These are phyloP conservation scores for Eulemur coronatus DNA, from an alignment of 2,797 vertebrate genomes.

Conservation along the genomic window DNA sequence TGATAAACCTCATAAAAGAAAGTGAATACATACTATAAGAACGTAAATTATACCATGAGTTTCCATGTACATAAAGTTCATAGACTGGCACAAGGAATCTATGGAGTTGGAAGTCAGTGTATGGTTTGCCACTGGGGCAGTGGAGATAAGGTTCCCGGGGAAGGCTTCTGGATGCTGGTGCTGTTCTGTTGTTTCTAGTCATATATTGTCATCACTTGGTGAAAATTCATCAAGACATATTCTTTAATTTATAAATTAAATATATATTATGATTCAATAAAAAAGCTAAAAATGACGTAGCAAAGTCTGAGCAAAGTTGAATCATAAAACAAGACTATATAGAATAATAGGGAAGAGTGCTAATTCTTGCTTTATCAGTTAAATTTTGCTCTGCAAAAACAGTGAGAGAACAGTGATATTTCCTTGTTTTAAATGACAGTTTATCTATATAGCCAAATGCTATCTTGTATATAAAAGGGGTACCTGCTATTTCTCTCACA, in stretches of 20 bases:
- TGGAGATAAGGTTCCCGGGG: accelerated
- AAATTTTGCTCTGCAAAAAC: background rate
- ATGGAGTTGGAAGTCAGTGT: accelerated
- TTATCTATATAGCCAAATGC: background rate
- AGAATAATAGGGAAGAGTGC: background rate
- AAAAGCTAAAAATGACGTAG: background rate
- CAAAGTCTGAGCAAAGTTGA: background rate
- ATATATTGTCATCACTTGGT: background rate
- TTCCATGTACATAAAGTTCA: background rate
- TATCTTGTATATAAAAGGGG: background rate
- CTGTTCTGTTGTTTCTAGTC: background rate
- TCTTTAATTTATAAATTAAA: background rate
- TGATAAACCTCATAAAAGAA: background rate
- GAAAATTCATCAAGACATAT: background rate
- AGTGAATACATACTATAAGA: background rate
- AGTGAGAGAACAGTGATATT: background rate
- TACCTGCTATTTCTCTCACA: background rate
- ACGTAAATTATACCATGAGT: background rate
- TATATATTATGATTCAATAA: background rate
- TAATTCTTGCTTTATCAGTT: background rate
- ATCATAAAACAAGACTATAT: background rate
- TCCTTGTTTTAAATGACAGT: background rate
- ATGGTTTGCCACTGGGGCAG: accelerated
- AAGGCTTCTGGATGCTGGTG: background rate
- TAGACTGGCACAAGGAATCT: background rate